Evolutionary conservation across 2,113 vertebrate genomes (phyloP).

Genomic region (Tragelaphus strepsiceros): DNA sequence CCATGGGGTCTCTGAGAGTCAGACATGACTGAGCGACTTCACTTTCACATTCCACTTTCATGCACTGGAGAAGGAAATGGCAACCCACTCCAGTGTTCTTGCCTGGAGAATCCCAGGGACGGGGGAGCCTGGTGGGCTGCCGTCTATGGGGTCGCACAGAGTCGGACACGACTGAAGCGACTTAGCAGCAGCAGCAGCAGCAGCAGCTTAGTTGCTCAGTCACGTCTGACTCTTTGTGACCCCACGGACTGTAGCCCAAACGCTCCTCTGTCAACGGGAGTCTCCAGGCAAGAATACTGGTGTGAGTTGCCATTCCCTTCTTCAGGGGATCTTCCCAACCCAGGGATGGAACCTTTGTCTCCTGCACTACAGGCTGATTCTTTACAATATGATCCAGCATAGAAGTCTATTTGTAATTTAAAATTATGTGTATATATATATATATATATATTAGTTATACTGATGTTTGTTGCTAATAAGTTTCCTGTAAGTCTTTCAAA

Average conservation of each 20-base stretch:
- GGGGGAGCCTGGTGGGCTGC: too few relatives aligned
- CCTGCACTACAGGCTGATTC: neutral
- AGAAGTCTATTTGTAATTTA: neutral
- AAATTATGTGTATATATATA: neutral
- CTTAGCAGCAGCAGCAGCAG: too few relatives aligned
- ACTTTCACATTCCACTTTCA: too few relatives aligned
- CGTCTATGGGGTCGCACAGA: too few relatives aligned
- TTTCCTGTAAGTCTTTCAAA: neutral
- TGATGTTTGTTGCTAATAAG: neutral
- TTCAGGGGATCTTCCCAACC: neutral
- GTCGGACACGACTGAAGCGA: too few relatives aligned
- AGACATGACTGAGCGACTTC: too few relatives aligned
- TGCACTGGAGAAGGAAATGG: too few relatives aligned
- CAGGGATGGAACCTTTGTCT: neutral
- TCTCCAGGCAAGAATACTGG: neutral
- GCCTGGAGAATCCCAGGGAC: too few relatives aligned
- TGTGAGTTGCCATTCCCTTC: neutral
- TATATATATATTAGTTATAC: neutral
- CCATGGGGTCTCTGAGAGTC: too few relatives aligned
- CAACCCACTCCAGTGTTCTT: too few relatives aligned
- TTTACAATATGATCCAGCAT: neutral
- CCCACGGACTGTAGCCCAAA: neutral
- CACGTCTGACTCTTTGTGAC: neutral
- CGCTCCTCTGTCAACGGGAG: accelerated
- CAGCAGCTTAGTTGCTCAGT: neutral